phyloP scores from a whole-genome alignment of 2,797 vertebrate genomes.

The Pantherophis vulpinus region DNA sequence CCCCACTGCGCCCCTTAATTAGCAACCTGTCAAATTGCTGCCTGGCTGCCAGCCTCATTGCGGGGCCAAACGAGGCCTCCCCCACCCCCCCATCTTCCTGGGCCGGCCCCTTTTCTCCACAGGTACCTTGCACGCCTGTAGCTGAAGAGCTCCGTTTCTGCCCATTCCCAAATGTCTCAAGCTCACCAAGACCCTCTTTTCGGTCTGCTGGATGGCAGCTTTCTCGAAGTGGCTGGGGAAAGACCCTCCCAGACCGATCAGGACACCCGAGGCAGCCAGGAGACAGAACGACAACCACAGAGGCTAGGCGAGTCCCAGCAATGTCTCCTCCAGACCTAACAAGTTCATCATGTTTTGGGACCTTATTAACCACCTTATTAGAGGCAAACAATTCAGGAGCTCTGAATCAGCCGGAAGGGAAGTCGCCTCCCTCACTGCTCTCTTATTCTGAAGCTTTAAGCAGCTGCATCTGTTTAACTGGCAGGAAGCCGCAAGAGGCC shows the following conservation, averaged over 20 bases:
- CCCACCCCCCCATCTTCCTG: neutral
- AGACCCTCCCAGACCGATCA: neutral
- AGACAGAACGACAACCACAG: neutral
- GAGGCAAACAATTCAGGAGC: neutral
- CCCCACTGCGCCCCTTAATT: neutral
- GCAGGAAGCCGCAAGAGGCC: neutral
- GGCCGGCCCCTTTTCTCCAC: neutral
- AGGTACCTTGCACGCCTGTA: neutral
- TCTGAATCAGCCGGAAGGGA: neutral
- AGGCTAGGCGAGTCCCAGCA: neutral
- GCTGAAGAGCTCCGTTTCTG: neutral
- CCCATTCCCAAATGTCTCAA: neutral
- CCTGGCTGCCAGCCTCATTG: neutral
- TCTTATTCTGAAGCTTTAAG: neutral
- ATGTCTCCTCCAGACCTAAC: neutral
- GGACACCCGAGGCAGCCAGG: neutral
- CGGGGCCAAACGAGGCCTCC: neutral
- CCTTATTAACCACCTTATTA: neutral
- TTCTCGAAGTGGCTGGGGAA: neutral
- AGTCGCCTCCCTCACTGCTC: neutral
- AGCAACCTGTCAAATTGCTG: neutral
- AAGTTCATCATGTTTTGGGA: neutral
- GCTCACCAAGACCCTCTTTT: neutral
- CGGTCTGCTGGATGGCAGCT: neutral
- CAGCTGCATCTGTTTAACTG: neutral